These are phyloP conservation scores for Chelonus insularis DNA, from an alignment of 1,140 invertebrate genomes.

Conservation along the genomic window DNA sequence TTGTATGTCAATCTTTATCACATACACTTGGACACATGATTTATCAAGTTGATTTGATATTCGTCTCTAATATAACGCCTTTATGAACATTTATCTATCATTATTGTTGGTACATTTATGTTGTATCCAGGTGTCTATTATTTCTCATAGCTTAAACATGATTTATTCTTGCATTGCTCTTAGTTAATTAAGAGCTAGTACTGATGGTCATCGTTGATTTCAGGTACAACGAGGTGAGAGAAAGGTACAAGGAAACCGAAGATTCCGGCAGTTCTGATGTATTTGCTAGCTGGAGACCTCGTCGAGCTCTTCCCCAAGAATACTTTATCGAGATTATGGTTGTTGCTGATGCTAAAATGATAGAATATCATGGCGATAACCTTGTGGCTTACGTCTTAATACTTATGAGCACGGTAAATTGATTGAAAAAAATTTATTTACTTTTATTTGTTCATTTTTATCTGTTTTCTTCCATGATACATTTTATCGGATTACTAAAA, in stretches of 20 bases:
- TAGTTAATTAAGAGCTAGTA: not conserved
- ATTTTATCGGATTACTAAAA: not conserved
- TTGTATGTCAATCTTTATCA: not conserved
- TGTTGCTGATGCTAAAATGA: constrained; percentile 79
- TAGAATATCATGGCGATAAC: constrained; percentile 68
- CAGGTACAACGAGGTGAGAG: constrained; percentile 1
- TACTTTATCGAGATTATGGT: constrained; percentile 80
- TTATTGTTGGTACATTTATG: not conserved
- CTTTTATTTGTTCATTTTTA: too few relatives aligned
- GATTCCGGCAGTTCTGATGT: constrained; percentile 5
- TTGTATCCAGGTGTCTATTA: not conserved
- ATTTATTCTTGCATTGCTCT: not conserved
- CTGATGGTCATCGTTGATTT: not conserved
- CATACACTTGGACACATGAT: not conserved
- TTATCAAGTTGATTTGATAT: constrained; percentile 1
- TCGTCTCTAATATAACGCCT: not conserved
- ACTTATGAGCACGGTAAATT: constrained; percentile 76
- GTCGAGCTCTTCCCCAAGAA: constrained; percentile 60
- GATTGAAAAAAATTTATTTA: too few relatives aligned
- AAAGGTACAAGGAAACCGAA: not conserved
- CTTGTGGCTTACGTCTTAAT: constrained; percentile 76
- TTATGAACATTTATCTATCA: not conserved
- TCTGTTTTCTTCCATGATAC: not conserved
- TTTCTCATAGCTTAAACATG: not conserved
- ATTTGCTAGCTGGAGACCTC: constrained; percentile 40